Evolutionary conservation across 23 tunicate species (phyloP).

Genomic region (Pegea sp.): DNA sequence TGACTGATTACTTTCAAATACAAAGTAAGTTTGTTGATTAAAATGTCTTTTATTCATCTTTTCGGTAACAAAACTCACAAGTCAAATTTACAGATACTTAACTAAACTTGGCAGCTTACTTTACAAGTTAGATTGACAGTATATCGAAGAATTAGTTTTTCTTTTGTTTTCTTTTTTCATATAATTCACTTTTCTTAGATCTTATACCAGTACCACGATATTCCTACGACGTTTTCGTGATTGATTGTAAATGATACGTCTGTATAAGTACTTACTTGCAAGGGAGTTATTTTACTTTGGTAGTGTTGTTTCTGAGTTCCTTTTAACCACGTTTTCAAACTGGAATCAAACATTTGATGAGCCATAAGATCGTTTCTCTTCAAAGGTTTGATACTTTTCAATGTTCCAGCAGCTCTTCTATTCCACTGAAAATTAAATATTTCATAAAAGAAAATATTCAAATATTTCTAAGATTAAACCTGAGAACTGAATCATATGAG

Average conservation of each 20-base stretch:
- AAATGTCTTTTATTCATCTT: no score
- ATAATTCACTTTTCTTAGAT: conserved; percentile 12
- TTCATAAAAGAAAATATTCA: not conserved
- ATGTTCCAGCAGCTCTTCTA: conserved; percentile 43
- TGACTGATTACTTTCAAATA: no score
- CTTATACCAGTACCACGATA: conserved; percentile 30
- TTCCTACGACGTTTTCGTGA: conserved; percentile 8
- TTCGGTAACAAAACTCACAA: no score
- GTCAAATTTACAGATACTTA: no score
- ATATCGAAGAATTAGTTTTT: no score
- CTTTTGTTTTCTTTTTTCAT: not conserved
- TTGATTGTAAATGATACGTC: not conserved
- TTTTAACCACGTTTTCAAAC: conserved; percentile 34
- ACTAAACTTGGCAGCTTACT: no score
- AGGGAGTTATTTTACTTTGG: conserved; percentile 35
- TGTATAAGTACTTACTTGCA: conserved; percentile 20
- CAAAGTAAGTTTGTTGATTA: no score
- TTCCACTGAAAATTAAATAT: conserved; percentile 29
- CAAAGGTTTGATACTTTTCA: conserved; percentile 7
- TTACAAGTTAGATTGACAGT: no score
- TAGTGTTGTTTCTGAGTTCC: conserved; percentile 51
- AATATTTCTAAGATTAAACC: no score
- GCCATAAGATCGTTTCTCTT: conserved; percentile 35
- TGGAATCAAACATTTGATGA: conserved; percentile 70
- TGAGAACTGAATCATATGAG: no score